Percentiles rank a stretch among this genome's conserved stretches.
Conservation (phyloP, 1,140 invertebrate species). For the Procambarus virginalis region DNA sequence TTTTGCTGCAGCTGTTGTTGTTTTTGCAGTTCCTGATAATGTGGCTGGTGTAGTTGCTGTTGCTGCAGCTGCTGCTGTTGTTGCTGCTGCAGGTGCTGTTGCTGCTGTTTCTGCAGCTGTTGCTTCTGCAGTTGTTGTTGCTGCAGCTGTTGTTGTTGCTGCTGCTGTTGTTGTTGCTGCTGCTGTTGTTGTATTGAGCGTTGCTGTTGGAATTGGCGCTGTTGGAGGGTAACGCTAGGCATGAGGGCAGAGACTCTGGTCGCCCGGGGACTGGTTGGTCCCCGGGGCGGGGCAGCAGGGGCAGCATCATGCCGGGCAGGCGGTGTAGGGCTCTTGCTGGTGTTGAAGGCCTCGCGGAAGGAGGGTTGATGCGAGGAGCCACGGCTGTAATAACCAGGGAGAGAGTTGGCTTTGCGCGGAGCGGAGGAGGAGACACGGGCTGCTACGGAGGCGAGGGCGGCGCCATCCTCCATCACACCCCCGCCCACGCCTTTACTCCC, state of each 20-base stretch:
- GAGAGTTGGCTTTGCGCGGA: conserved; percentile 57
- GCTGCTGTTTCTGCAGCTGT: neutral
- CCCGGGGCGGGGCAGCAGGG: conserved; percentile 45
- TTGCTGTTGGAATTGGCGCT: neutral
- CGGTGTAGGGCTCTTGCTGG: conserved; percentile 57
- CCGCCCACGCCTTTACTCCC: conserved; percentile 58
- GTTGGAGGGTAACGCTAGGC: conserved; percentile 9
- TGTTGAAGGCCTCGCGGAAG: conserved; percentile 62
- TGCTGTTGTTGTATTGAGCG: neutral
- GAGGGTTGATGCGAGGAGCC: conserved; percentile 28
- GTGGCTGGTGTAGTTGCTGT: conserved; percentile 22
- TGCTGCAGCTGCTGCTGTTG: conserved; percentile 20
- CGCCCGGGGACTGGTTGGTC: conserved; percentile 49
- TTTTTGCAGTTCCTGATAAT: conserved; percentile 6
- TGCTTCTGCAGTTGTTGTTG: conserved; percentile 14
- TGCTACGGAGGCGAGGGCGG: conserved; percentile 48
- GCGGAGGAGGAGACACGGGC: conserved; percentile 53
- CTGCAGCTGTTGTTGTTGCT: conserved; percentile 24
- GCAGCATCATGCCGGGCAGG: conserved; percentile 11
- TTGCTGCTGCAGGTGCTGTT: conserved; percentile 1
- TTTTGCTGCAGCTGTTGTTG: conserved; percentile 18
- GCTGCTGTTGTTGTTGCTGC: neutral
- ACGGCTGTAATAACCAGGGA: conserved; percentile 56
- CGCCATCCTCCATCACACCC: conserved; percentile 68
- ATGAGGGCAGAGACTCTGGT: conserved; percentile 18